These are phyloP conservation scores for Apis dorsata DNA, from an alignment of 1,140 invertebrate species.

Conservation along the genomic window DNA sequence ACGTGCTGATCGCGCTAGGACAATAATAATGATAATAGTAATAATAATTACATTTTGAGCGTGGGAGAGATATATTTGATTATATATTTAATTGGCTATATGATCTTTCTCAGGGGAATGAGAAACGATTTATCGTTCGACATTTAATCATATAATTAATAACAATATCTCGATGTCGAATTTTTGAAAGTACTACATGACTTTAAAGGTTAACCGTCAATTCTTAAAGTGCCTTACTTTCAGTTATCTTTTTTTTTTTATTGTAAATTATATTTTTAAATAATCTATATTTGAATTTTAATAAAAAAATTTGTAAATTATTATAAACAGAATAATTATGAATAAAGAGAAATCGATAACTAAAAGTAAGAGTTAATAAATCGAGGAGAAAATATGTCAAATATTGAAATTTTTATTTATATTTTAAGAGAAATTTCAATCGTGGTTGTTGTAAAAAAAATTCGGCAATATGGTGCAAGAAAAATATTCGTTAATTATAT, in stretches of 20 bases:
- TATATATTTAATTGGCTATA: constrained; percentile 19
- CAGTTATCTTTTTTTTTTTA: background rate
- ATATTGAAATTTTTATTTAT: constrained; percentile 21
- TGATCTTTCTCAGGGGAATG: constrained; percentile 18
- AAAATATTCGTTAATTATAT: constrained; percentile 20
- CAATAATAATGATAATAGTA: constrained; percentile 34
- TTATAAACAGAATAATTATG: background rate
- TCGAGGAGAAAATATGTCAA: background rate
- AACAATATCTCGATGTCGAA: background rate
- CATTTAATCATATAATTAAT: background rate
- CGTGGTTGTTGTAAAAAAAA: background rate
- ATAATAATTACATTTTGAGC: constrained; percentile 3
- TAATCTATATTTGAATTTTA: background rate
- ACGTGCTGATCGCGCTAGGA: constrained; percentile 44
- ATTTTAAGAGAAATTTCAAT: background rate
- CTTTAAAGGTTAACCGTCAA: background rate
- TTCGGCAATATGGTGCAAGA: constrained; percentile 36
- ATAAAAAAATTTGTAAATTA: too few species aligned
- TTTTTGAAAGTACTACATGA: background rate
- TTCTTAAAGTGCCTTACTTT: background rate
- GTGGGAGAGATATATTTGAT: constrained; percentile 15
- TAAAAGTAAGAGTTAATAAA: background rate
- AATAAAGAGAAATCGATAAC: background rate
- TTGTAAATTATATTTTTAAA: background rate
- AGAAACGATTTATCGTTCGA: background rate